Conservation (phyloP, 2,797 vertebrate species). For the Xenopus petersii region DNA sequence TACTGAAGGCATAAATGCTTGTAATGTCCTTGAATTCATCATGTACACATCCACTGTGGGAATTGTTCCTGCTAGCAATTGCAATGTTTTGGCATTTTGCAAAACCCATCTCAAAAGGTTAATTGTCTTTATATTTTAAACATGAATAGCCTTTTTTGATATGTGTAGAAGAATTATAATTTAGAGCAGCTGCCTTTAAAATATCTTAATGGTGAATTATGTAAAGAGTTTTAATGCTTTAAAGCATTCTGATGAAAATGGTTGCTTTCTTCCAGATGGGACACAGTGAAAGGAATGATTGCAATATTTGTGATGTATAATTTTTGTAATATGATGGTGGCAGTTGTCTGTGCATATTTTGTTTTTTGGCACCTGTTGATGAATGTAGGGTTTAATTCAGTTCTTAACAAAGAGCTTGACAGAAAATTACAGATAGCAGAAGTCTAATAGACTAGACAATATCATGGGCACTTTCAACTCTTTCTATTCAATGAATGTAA, state of each 20-base stretch:
- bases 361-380: slow-evolving; percentile 47
- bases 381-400: slow-evolving; percentile 38
- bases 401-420: slow-evolving; percentile 42
- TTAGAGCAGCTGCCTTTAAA: slow-evolving; percentile 57
- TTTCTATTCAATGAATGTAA: slow-evolving; percentile 30
- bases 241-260: slow-evolving; percentile 52
- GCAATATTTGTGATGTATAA: slow-evolving; percentile 33
- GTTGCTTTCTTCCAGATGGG: slow-evolving; percentile 56
- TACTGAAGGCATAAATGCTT: no score
- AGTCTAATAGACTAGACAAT: slow-evolving; percentile 24
- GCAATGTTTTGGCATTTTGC: no score
- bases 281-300: slow-evolving; percentile 48
- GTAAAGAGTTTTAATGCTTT: slow-evolving; percentile 58
- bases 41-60: no score
- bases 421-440: slow-evolving; percentile 37
- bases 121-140: no score
- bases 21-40: no score
- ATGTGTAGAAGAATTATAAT: slow-evolving; percentile 13
- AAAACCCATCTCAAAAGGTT: no score
- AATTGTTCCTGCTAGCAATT: no score
- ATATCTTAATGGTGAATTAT: slow-evolving; percentile 59
- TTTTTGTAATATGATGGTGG: slow-evolving; percentile 34
- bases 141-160: no score
- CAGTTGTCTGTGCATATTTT: slow-evolving; percentile 19
- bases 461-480: slow-evolving; percentile 36